These are phyloP conservation scores for Gryon sp. DNA, from an alignment of 1,140 invertebrate genomes.

Conservation along the genomic window DNA sequence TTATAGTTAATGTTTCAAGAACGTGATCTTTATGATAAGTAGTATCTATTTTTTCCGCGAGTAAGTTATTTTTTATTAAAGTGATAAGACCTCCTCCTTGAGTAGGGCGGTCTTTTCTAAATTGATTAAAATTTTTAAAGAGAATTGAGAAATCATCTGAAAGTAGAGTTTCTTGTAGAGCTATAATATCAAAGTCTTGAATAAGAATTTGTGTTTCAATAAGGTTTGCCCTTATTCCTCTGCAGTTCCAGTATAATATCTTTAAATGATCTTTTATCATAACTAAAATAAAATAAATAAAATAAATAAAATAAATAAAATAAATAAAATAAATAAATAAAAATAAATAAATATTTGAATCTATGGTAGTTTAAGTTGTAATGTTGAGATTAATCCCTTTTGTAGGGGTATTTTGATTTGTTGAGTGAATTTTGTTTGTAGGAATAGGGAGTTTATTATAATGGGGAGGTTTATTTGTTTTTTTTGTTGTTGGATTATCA, in stretches of 20 bases:
- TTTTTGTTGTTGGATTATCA: no score
- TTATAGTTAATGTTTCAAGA: slow-evolving; percentile 8
- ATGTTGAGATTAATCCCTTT: no score
- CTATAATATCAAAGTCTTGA: neutral
- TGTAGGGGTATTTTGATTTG: no score
- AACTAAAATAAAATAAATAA: no score
- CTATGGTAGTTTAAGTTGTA: no score
- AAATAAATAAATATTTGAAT: no score
- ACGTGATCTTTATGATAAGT: slow-evolving; percentile 11
- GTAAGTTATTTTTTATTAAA: neutral
- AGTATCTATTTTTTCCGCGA: neutral
- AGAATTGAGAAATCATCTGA: neutral
- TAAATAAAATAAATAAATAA: no score
- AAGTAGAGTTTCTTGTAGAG: slow-evolving; percentile 3
- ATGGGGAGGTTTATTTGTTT: no score
- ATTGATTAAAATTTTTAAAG: slow-evolving; percentile 3
- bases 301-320: no score
- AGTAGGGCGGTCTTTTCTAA: slow-evolving; percentile 15
- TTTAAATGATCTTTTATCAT: neutral
- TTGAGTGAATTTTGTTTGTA: no score
- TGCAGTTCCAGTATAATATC: slow-evolving; percentile 4
- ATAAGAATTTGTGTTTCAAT: neutral
- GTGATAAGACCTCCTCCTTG: slow-evolving; percentile 6
- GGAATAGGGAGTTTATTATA: no score
- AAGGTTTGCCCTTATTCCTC: neutral